Conservation (phyloP, 2,797 vertebrate genomes). For the Arctocebus calabarensis region DNA sequence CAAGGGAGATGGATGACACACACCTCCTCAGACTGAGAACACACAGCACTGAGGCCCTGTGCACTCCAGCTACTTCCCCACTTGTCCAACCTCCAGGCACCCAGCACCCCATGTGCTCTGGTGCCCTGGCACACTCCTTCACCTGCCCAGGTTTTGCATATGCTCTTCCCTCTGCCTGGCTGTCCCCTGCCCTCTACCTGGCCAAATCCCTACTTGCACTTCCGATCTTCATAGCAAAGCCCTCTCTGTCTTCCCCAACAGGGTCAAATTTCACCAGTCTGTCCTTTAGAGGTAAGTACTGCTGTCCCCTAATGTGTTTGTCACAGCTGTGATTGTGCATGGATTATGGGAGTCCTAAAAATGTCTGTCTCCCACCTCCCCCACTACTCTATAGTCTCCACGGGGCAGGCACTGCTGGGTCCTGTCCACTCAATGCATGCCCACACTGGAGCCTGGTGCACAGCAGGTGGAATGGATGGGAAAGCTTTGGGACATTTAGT, state of each 20-base stretch:
- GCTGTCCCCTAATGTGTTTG: background rate
- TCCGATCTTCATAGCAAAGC: background rate
- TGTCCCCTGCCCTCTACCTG: background rate
- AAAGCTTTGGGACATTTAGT: background rate
- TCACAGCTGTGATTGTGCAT: background rate
- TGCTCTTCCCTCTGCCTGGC: background rate
- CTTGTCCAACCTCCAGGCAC: background rate
- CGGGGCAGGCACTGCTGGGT: accelerated
- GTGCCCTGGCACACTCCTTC: background rate
- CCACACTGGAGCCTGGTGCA: background rate
- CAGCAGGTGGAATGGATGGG: background rate
- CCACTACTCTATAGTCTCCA: background rate
- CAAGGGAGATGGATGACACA: background rate
- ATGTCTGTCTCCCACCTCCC: background rate
- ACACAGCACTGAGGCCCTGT: too few species aligned
- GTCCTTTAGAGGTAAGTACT: background rate
- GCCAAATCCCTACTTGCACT: background rate
- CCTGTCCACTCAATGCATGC: background rate
- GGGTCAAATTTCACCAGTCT: background rate
- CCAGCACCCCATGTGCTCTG: too few species aligned
- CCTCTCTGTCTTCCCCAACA: background rate
- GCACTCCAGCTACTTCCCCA: too few species aligned
- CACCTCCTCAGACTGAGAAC: background rate
- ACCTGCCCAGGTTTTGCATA: background rate
- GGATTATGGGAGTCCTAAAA: background rate